Conservation (phyloP, 2,113 vertebrate species). For the Machaerirhynchus nigripectus region DNA sequence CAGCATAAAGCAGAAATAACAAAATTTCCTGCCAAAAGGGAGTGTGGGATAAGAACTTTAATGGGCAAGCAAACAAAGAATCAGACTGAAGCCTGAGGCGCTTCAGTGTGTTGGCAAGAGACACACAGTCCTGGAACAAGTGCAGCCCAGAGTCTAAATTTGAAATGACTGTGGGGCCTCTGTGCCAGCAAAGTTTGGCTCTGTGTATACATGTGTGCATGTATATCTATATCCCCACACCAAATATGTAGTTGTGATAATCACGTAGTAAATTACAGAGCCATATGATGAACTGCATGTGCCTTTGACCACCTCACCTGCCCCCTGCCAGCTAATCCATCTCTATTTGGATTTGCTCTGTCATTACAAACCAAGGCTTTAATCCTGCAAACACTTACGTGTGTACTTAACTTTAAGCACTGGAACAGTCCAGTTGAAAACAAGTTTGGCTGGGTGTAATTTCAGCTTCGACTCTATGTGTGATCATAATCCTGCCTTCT, state of each 20-base stretch:
- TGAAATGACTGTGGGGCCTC: conserved; percentile 50
- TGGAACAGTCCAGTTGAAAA: background rate
- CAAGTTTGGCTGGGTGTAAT: background rate
- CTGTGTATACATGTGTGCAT: background rate
- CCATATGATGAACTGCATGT: conserved; percentile 62
- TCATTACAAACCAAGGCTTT: conserved; percentile 27
- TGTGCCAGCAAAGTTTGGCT: conserved; percentile 48
- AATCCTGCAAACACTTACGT: conserved; percentile 54
- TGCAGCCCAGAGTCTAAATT: conserved; percentile 29
- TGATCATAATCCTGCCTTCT: background rate
- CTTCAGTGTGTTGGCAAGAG: conserved; percentile 54
- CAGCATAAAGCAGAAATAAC: conserved; percentile 33
- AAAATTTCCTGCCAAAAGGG: conserved; percentile 49
- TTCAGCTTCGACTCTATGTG: background rate
- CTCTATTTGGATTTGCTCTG: conserved; percentile 57
- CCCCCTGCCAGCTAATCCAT: conserved; percentile 56
- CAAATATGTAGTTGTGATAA: conserved; percentile 69
- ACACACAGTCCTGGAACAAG: conserved; percentile 49
- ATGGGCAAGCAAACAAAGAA: conserved; percentile 55
- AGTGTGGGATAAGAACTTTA: conserved; percentile 62
- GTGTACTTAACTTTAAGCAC: conserved; percentile 52
- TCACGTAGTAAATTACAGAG: conserved; percentile 63
- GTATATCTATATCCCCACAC: conserved; percentile 65
- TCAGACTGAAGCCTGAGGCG: conserved; percentile 19
- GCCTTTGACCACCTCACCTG: conserved; percentile 58